phyloP scores from a whole-genome alignment of 2,113 vertebrate genomes.

The Xyrauchen texanus region DNA sequence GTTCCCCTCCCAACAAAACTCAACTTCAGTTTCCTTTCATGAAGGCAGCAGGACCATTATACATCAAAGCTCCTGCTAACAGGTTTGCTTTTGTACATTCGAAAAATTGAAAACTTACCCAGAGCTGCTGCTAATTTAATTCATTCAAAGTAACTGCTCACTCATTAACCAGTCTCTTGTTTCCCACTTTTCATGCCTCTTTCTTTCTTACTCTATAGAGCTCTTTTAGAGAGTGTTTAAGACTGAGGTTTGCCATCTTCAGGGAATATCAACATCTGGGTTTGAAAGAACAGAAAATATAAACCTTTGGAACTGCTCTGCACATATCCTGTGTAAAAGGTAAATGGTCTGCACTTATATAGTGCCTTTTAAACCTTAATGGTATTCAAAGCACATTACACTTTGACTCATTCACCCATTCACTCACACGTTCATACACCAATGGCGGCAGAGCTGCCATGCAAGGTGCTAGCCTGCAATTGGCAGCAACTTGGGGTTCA shows the following conservation, averaged over 20 bases:
- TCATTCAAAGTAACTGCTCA: too few species aligned
- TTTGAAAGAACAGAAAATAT: slow-evolving; percentile 66
- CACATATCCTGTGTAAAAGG: slow-evolving; percentile 83
- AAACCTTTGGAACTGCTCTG: slow-evolving; percentile 63
- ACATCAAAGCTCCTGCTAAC: slow-evolving; percentile 65
- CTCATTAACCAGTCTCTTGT: too few species aligned
- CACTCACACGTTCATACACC: too few species aligned
- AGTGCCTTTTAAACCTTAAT: too few species aligned
- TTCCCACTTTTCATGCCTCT: not conserved
- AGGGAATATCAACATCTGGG: slow-evolving; percentile 86
- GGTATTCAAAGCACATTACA: too few species aligned
- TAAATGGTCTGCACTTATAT: too few species aligned
- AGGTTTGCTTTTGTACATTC: slow-evolving; percentile 29
- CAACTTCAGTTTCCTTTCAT: slow-evolving; percentile 37
- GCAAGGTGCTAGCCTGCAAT: too few species aligned
- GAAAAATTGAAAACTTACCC: slow-evolving; percentile 9
- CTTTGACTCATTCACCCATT: too few species aligned
- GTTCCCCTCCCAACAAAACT: slow-evolving; percentile 12
- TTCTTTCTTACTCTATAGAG: not conserved
- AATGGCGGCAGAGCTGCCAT: too few species aligned
- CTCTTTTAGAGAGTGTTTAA: slow-evolving; percentile 54
- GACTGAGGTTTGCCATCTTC: slow-evolving; percentile 72
- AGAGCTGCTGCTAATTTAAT: not conserved
- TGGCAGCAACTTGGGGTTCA: too few species aligned
- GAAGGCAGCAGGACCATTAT: slow-evolving; percentile 45